phyloP scores from a whole-genome alignment of 2,888 invertebrate species.

The Trichacis sp. region DNA sequence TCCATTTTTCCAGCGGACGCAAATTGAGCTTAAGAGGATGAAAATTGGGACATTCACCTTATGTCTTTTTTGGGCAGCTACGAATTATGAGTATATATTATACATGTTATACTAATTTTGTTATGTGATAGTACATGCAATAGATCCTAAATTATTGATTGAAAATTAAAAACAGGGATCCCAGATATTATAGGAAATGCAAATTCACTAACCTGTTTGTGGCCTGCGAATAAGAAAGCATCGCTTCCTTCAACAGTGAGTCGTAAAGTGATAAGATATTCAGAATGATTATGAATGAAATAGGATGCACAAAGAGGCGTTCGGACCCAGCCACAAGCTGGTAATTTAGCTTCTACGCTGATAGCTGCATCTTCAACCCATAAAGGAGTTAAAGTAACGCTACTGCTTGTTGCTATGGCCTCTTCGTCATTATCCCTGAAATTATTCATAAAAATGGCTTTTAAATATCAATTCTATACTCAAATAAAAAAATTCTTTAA shows the following conservation, averaged over 20 bases:
- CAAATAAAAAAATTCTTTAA: no score
- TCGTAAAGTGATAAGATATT: constrained; percentile 78
- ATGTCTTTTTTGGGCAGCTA: no score
- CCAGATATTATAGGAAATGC: no score
- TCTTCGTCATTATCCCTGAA: constrained; percentile 55
- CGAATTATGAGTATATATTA: no score
- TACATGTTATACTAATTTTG: no score
- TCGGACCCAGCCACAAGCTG: constrained; percentile 82
- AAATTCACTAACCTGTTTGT: constrained; percentile 79
- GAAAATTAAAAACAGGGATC: no score
- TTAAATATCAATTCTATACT: no score
- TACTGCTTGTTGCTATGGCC: constrained; percentile 69
- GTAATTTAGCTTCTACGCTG: constrained; percentile 74
- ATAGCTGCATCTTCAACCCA: constrained; percentile 75
- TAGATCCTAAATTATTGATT: no score
- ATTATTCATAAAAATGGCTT: not conserved
- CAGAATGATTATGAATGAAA: constrained; percentile 79
- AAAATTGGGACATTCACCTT: no score
- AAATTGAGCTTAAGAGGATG: no score
- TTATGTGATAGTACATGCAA: no score
- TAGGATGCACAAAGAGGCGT: constrained; percentile 80
- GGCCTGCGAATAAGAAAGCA: constrained; percentile 95
- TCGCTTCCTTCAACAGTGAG: constrained; percentile 86
- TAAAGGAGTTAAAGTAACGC: constrained; percentile 72
- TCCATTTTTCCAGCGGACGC: no score